Evolutionary conservation across 1,140 invertebrate genomes (phyloP), one percentile per base, ranked within the genome.

Genomic region (Cylas formicarius): DNA sequence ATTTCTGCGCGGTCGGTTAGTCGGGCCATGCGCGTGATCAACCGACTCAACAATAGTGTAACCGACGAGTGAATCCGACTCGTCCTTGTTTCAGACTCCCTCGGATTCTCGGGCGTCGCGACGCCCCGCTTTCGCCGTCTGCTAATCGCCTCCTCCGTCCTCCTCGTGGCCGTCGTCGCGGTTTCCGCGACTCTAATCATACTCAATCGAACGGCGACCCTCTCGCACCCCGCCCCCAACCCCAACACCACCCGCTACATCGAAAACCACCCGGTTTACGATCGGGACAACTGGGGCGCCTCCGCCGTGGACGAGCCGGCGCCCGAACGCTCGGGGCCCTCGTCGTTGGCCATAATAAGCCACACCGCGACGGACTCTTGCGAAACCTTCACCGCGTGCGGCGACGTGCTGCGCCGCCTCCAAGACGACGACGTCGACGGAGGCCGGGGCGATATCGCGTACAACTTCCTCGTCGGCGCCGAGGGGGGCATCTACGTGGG

Each of bases 381-480:
- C 21, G 54, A 44, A 11, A 52, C 54, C 22, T 62, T 68, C 37
- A 17, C 10, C 2, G 55, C 58, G 20, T 73, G 71, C 44, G 61
- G 62, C 23, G 53, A 59, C 24, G 62, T 62, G 41, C 62, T 72
- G 52, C 60, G 61, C 5, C 57, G 57, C 18, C 57, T 67, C 7
- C 69, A 71, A 59, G 56, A 55, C 26, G 45, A 52, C 4, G 57
- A 60, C 6, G 52, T 68, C 13, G 54, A 58, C 3, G 50, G 59
- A 18, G 39, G 35, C 21, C 53, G 58, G n/a, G 57, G 62, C 5
- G 70, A 72, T 44, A 70, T 65, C 56, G 70, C 70, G 13, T 82
- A 80, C 55, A 85, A 76, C 58, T 85, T 85, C 55, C 44, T 81
- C 28, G 72, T 83, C 36, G 80, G 80, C n/a, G 78, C 76, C 29